Evolutionary conservation across 2,113 vertebrate genomes (phyloP).

Genomic region (Coreoperca whiteheadi): DNA sequence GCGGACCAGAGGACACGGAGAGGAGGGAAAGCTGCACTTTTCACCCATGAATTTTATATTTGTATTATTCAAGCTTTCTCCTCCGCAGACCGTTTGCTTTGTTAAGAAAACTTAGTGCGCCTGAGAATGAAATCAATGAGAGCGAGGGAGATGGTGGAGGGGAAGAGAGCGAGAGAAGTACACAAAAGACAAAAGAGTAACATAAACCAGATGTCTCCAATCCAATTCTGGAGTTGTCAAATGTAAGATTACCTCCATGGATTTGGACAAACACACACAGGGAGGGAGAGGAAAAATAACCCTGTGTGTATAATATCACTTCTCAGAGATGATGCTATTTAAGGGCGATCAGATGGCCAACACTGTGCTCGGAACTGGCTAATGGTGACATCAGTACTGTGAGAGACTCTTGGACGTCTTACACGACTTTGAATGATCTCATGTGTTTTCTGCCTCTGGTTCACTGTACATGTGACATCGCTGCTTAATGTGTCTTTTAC

Average conservation of each 20-base stretch:
- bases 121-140: slow-evolving; percentile 29
- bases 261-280: slow-evolving; percentile 30
- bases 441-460: slow-evolving; percentile 47
- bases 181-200: slow-evolving; percentile 25
- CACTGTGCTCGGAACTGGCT: slow-evolving; percentile 26
- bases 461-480: background rate
- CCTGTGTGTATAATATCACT: slow-evolving; percentile 22
- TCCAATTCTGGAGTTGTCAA: slow-evolving; percentile 57
- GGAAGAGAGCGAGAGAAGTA: background rate
- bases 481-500: background rate
- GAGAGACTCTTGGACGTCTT: slow-evolving; percentile 32
- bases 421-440: slow-evolving; percentile 51
- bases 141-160: background rate
- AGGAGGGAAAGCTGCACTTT: slow-evolving; percentile 30
- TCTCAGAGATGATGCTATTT: slow-evolving; percentile 51
- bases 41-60: background rate
- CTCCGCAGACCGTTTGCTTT: background rate
- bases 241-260: slow-evolving; percentile 65
- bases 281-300: slow-evolving; percentile 22
- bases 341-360: slow-evolving; percentile 40
- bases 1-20: slow-evolving; percentile 7
- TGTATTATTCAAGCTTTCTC: background rate
- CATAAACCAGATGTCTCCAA: slow-evolving; percentile 67
- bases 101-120: background rate
- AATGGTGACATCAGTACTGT: slow-evolving; percentile 40